Conservation (phyloP, 2,888 invertebrate genomes). For the Phaonia tiefii region DNA sequence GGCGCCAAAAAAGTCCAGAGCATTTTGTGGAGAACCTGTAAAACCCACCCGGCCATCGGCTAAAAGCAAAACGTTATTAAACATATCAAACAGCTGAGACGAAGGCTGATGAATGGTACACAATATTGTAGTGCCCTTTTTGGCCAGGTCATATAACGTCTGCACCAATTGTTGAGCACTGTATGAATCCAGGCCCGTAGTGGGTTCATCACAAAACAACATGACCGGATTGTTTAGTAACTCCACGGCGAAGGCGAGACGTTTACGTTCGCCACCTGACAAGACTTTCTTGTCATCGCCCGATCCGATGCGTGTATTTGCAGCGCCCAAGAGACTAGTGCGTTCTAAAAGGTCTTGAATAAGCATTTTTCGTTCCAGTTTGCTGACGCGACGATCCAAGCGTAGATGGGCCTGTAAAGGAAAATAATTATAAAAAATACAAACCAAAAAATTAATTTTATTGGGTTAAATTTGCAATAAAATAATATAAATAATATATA, state of each 20-base stretch:
- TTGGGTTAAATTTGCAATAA: no score
- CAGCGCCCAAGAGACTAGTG: constrained; percentile 86
- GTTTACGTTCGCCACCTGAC: constrained; percentile 96
- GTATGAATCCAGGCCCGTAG: constrained; percentile 95
- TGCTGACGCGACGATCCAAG: constrained; percentile 86
- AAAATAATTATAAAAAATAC: background rate
- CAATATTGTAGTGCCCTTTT: constrained; percentile 91
- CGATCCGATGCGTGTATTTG: constrained; percentile 89
- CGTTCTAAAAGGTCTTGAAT: constrained; percentile 87
- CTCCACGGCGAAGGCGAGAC: constrained; percentile 96
- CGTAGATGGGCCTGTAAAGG: constrained; percentile 88
- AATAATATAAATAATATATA: no score
- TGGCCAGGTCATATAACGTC: constrained; percentile 86
- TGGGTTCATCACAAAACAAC: constrained; percentile 97
- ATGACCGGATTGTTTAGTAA: constrained; percentile 92
- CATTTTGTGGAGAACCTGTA: constrained; percentile 86
- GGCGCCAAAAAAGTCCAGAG: constrained; percentile 87
- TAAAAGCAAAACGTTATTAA: constrained; percentile 89
- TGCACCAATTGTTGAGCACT: constrained; percentile 93
- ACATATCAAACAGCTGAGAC: constrained; percentile 91
- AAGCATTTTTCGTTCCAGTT: constrained; percentile 84
- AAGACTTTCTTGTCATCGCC: constrained; percentile 88
- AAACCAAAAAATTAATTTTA: no score
- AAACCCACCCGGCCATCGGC: constrained; percentile 94
- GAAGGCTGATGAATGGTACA: constrained; percentile 98